These are phyloP conservation scores for Lepus americanus DNA, from an alignment of 2,113 vertebrate species.

Conservation along the genomic window DNA sequence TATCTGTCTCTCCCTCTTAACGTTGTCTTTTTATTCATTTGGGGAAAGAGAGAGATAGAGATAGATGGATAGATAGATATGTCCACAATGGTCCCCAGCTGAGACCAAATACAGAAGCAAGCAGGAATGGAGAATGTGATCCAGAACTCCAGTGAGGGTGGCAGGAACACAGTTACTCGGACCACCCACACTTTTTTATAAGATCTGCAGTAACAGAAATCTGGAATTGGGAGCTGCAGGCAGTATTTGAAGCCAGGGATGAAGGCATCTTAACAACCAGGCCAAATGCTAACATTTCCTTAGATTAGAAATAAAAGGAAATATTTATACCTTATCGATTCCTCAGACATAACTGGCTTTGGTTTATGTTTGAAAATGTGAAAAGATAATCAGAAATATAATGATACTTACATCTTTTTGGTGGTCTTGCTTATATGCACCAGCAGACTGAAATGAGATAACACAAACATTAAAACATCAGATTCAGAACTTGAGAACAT, in stretches of 20 bases:
- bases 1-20: not conserved
- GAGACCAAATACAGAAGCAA: too few species aligned
- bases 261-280: too few species aligned
- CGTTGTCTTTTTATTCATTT: not conserved
- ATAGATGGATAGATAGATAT: too few species aligned
- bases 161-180: too few species aligned
- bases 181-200: too few species aligned
- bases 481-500: not conserved
- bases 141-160: too few species aligned
- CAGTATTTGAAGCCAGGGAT: too few species aligned
- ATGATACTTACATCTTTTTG: conserved; percentile 28
- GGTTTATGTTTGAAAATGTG: conserved; percentile 24
- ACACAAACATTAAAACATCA: conserved; percentile 37
- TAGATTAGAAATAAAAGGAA: not conserved
- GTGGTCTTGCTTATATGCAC: not conserved
- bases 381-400: conserved; percentile 7
- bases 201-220: too few species aligned
- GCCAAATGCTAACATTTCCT: not conserved
- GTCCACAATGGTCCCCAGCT: too few species aligned
- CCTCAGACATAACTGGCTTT: not conserved
- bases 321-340: not conserved
- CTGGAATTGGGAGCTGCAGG: too few species aligned
- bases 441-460: conserved; percentile 64
- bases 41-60: too few species aligned
- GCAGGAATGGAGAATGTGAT: too few species aligned